Conservation (phyloP, 2,113 vertebrate species). For the Hippopotamus amphibius region DNA sequence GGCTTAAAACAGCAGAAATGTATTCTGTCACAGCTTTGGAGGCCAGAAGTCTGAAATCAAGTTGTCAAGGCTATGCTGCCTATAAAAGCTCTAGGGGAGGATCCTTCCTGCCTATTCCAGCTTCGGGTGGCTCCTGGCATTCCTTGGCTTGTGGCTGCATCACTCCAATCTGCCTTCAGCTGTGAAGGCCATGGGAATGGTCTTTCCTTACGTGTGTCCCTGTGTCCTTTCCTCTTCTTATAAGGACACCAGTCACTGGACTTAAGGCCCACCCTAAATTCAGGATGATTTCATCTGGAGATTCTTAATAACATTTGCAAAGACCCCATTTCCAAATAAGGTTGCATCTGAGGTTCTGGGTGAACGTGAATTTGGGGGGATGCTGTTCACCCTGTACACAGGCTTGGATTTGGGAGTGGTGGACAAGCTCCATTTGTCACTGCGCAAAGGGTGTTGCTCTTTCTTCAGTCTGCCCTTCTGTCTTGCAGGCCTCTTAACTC, state of each 20-base stretch:
- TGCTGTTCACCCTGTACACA: too few species aligned
- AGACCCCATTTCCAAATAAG: background rate
- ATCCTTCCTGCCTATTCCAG: background rate
- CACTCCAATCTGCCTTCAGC: fast-evolving
- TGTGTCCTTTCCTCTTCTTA: background rate
- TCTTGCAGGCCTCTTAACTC: background rate
- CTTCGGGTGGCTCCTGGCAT: background rate
- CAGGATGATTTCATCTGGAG: background rate
- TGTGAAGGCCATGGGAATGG: background rate
- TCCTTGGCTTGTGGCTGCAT: background rate
- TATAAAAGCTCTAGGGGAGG: background rate
- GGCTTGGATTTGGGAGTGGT: background rate
- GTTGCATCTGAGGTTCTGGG: background rate
- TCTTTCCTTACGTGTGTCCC: background rate
- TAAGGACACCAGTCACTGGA: background rate
- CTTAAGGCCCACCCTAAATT: background rate
- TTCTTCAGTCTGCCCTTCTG: background rate
- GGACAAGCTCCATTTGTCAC: background rate
- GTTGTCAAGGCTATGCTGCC: background rate
- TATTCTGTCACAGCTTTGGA: background rate
- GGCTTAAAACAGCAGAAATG: background rate
- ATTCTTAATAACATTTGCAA: background rate
- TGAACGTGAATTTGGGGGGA: background rate
- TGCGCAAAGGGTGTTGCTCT: background rate
- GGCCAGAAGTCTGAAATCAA: background rate